A percentile compares a stretch with the other conserved stretches of the same genome.
Evolutionary conservation across 2,113 vertebrate genomes (phyloP).

Genomic region (Gymnobelideus leadbeateri): DNA sequence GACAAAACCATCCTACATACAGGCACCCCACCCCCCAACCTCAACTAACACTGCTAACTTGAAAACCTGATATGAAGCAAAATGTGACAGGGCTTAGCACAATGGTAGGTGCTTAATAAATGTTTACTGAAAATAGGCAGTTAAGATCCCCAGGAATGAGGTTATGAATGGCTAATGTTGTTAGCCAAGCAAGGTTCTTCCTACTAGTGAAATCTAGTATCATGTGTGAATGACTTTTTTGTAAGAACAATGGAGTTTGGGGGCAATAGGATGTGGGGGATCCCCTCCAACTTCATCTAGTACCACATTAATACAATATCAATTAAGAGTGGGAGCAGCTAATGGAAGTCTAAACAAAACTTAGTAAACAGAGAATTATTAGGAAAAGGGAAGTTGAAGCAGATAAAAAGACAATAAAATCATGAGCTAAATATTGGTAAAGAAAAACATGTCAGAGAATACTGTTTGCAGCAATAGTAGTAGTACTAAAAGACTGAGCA

Average conservation of each 20-base stretch:
- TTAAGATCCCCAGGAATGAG: background rate
- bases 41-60: background rate
- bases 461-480: slow-evolving; percentile 20
- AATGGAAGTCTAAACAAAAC: slow-evolving; percentile 45
- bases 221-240: background rate
- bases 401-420: slow-evolving; percentile 53
- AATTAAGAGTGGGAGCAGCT: slow-evolving; percentile 41
- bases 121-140: background rate
- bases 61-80: background rate
- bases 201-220: background rate
- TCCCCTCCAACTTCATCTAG: background rate
- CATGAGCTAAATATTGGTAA: slow-evolving; percentile 24
- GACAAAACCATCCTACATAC: background rate
- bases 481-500: slow-evolving; percentile 48
- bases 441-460: slow-evolving; percentile 38
- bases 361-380: slow-evolving; percentile 56
- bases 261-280: background rate
- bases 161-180: background rate
- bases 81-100: background rate
- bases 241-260: background rate
- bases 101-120: background rate
- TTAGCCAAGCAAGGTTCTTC: background rate
- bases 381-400: slow-evolving; percentile 49
- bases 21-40: too few species aligned
- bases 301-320: background rate